A percentile compares a stretch with the other conserved stretches of the same genome.
Conservation (phyloP, 2,888 invertebrate genomes). For the Habrosyne pyritoides region DNA sequence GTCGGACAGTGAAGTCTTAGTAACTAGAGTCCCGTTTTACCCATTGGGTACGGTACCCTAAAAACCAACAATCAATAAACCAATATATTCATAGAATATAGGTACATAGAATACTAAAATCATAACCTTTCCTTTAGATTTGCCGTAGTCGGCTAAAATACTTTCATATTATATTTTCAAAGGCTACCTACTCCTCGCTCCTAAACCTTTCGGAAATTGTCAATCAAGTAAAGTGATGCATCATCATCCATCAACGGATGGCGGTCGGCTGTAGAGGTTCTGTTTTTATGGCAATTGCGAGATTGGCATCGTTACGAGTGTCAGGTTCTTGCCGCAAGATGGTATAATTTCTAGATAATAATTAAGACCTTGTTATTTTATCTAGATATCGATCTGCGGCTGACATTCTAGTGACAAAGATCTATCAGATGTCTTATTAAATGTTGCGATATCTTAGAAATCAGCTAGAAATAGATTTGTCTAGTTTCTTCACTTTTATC, state of each 20-base stretch:
- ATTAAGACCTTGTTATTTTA: slow-evolving; percentile 1
- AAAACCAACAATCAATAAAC: no score
- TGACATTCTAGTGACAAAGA: not conserved
- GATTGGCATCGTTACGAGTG: not conserved
- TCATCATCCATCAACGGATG: not conserved
- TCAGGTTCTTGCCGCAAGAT: not conserved
- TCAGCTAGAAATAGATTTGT: not conserved
- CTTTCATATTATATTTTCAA: no score
- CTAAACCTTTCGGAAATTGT: not conserved
- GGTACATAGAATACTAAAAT: no score
- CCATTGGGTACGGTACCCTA: no score
- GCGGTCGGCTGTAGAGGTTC: not conserved
- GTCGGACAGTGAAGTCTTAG: no score
- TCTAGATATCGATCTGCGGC: not conserved
- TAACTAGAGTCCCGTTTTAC: no score
- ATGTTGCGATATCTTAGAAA: not conserved
- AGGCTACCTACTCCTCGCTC: no score
- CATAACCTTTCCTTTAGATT: no score
- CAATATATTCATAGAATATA: no score
- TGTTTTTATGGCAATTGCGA: not conserved
- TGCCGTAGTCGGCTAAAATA: no score
- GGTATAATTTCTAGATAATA: not conserved
- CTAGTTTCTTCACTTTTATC: not conserved
- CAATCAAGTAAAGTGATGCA: not conserved
- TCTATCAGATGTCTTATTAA: not conserved